Evolutionary conservation across 2,797 vertebrate genomes (phyloP).

Genomic region (Manis crassicaudata): DNA sequence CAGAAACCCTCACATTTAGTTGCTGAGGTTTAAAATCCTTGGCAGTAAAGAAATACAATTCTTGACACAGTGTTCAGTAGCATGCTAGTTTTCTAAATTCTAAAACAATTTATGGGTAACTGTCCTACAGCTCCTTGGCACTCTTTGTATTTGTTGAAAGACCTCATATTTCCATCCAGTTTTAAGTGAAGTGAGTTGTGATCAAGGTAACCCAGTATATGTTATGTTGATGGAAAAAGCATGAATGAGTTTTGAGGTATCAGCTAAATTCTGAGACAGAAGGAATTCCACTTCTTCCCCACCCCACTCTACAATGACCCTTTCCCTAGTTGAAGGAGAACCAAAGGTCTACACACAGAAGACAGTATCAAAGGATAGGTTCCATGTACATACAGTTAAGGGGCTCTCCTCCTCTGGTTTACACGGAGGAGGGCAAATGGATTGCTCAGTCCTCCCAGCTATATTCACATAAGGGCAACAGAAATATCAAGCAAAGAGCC

Average conservation of each 20-base stretch:
- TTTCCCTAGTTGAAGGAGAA: background rate
- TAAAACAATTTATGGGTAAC: background rate
- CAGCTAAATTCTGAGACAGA: background rate
- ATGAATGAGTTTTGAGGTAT: background rate
- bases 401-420: background rate
- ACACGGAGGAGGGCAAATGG: background rate
- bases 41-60: background rate
- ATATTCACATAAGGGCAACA: rapidly evolving
- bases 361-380: too few relatives aligned
- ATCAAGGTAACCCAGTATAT: background rate
- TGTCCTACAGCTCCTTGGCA: background rate
- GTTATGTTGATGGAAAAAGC: background rate
- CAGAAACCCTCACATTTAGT: background rate
- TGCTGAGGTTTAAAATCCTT: background rate
- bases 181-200: background rate
- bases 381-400: background rate
- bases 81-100: background rate
- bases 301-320: background rate
- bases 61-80: background rate
- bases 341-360: background rate
- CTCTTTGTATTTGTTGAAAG: background rate
- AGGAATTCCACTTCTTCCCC: background rate
- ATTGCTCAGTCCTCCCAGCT: background rate
- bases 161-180: background rate
- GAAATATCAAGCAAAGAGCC: background rate